phyloP scores from a whole-genome alignment of 2,113 vertebrate species.

The Thryonomys swinderianus region DNA sequence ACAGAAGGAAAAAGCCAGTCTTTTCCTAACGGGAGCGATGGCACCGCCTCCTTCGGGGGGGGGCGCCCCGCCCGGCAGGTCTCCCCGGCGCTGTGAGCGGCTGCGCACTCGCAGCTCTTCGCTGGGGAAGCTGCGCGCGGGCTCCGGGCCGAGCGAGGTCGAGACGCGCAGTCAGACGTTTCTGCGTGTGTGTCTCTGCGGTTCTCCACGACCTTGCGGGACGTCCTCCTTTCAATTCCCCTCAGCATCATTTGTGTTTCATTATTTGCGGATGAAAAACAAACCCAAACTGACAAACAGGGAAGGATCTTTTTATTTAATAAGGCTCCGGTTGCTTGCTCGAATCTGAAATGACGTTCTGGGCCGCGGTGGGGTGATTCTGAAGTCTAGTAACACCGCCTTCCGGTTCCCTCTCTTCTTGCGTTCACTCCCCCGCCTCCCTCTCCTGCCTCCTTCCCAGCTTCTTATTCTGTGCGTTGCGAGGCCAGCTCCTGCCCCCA shows the following conservation, averaged over 20 bases:
- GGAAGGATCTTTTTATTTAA: constrained; percentile 24
- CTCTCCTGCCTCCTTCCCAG: neutral
- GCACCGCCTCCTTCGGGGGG: constrained; percentile 88
- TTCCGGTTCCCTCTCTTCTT: neutral
- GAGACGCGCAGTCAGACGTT: neutral
- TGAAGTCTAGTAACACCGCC: neutral
- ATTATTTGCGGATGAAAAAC: constrained; percentile 61
- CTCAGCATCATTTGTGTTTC: constrained; percentile 42
- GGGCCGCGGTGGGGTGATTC: neutral
- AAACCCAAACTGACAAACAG: constrained; percentile 24
- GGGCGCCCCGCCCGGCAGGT: constrained; percentile 87
- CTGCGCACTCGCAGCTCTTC: constrained; percentile 82
- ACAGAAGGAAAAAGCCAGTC: constrained; percentile 79
- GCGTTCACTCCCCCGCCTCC: neutral
- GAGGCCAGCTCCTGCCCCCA: neutral
- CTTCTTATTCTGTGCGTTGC: neutral
- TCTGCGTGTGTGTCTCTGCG: neutral
- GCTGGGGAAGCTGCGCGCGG: constrained; percentile 78
- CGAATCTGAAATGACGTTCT: constrained; percentile 24
- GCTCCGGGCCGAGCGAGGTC: constrained; percentile 43
- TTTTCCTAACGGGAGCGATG: constrained; percentile 86
- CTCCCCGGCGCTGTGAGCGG: constrained; percentile 91
- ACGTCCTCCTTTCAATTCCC: neutral
- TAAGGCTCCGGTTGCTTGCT: neutral
- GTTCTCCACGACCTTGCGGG: constrained; percentile 13